Percentiles rank a stretch among this genome's conserved stretches.
These are phyloP conservation scores for Nycticebus coucang DNA, from an alignment of 2,113 vertebrate genomes.

Conservation along the genomic window DNA sequence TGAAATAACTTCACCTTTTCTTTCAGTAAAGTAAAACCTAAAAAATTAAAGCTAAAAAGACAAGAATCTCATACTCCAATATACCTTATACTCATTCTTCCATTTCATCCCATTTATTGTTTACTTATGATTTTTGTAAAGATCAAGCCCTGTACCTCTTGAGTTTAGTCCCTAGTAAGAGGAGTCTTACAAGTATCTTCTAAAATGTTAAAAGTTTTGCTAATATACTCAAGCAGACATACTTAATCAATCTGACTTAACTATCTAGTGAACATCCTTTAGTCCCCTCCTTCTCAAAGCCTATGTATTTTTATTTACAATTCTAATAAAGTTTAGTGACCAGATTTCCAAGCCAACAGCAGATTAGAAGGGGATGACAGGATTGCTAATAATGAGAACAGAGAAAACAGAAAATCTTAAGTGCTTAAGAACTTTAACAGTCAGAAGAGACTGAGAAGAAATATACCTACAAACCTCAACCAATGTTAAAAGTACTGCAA, in stretches of 20 bases:
- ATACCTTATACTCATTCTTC: not conserved
- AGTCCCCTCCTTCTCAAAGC: not conserved
- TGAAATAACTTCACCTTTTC: not conserved
- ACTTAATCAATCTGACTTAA: not conserved
- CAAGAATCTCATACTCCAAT: not conserved
- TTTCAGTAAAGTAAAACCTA: not conserved
- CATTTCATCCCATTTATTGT: not conserved
- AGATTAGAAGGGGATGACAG: not conserved
- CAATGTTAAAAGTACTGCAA: not conserved
- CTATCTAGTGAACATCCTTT: not conserved
- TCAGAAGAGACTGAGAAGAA: not conserved
- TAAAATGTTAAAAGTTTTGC: not conserved
- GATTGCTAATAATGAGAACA: not conserved
- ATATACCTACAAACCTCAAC: not conserved
- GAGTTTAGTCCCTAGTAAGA: not conserved
- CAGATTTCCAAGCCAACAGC: not conserved
- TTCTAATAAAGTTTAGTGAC: not conserved
- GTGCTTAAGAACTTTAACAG: not conserved
- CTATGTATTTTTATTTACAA: constrained; percentile 7
- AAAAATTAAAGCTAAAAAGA: constrained; percentile 27
- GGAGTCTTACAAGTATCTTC: not conserved
- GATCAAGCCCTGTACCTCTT: not conserved
- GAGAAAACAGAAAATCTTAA: not conserved
- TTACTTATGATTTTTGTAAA: not conserved
- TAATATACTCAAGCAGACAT: not conserved